Evolutionary conservation across 2,888 invertebrate genomes (phyloP).

Genomic region (Rhingia campestris): DNA sequence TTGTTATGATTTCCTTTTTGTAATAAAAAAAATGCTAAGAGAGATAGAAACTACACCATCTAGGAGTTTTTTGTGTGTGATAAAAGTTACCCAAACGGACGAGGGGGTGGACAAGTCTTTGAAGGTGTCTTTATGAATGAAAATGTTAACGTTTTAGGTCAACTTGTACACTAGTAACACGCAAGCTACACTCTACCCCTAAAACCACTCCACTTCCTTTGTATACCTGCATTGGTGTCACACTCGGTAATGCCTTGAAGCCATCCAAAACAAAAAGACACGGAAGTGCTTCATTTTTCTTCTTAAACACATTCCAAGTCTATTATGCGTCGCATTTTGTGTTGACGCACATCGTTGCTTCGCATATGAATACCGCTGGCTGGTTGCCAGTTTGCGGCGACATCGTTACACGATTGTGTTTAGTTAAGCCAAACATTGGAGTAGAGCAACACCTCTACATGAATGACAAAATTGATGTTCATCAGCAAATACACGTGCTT

Average conservation of each 20-base stretch:
- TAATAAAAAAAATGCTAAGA: conserved; percentile 42
- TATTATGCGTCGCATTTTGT: background rate
- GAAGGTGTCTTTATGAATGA: background rate
- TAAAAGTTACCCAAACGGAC: background rate
- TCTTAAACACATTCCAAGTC: conserved; percentile 9
- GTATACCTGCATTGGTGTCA: conserved; percentile 1
- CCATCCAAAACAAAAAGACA: background rate
- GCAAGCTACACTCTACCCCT: too few relatives aligned
- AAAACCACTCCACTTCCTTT: background rate
- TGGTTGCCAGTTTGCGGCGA: background rate
- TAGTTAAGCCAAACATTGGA: background rate
- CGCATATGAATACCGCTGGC: background rate
- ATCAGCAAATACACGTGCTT: background rate
- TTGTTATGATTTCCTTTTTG: conserved; percentile 40
- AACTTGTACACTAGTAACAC: background rate
- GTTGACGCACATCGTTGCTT: conserved; percentile 3
- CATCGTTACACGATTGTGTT: conserved; percentile 1
- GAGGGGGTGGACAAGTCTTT: background rate
- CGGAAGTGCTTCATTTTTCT: conserved; percentile 25
- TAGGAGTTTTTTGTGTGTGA: background rate
- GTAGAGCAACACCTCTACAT: background rate
- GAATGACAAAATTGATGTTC: background rate
- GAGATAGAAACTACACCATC: conserved; percentile 19
- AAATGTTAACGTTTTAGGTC: background rate
- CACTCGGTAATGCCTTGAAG: background rate